Evolutionary conservation across 2,888 invertebrate genomes (phyloP).

Genomic region (Lysandra bellargus): DNA sequence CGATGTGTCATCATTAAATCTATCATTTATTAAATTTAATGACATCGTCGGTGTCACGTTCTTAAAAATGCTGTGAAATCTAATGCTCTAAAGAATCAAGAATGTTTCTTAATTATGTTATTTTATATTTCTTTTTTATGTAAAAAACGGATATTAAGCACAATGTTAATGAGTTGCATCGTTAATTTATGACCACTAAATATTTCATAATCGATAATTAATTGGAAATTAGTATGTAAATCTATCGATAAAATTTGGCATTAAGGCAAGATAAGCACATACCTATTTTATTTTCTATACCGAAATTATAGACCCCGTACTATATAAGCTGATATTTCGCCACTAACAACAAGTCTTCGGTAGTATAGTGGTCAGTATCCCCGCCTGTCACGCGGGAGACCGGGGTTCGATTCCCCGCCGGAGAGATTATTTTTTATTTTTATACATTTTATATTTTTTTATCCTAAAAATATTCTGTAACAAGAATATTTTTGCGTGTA

Average conservation of each 20-base stretch:
- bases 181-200: neutral
- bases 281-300: neutral
- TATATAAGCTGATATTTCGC: neutral
- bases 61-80: neutral
- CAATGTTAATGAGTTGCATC: constrained; percentile 6
- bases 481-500: neutral
- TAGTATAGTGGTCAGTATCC: constrained; percentile 82
- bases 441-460: neutral
- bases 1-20: constrained; percentile 11
- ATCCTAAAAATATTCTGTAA: neutral
- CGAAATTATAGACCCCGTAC: neutral
- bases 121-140: neutral
- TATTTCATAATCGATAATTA: neutral
- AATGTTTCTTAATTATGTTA: neutral
- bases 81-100: neutral
- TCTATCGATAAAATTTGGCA: constrained; percentile 7
- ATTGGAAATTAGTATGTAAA: neutral
- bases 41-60: neutral
- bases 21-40: constrained; percentile 12
- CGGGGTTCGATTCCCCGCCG: constrained; percentile 82
- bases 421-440: constrained; percentile 42
- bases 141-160: neutral
- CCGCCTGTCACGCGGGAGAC: constrained; percentile 82
- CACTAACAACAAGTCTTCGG: constrained; percentile 57
- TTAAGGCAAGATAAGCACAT: constrained; percentile 1